phyloP scores from a whole-genome alignment of 92 coral and sea anemone species.

The Parazoanthus swiftii region DNA sequence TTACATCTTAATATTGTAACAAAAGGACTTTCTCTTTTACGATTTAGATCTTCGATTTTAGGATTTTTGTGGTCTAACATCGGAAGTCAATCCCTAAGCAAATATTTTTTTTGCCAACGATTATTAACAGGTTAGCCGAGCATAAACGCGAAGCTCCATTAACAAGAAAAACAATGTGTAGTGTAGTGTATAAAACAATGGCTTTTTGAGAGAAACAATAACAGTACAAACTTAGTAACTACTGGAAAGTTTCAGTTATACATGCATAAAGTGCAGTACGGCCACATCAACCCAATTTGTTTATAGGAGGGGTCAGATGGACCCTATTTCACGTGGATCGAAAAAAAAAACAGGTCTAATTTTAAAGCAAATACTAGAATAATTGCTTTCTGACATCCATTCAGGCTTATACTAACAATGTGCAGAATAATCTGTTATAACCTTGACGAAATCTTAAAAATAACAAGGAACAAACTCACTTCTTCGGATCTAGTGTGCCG shows the following conservation, averaged over 20 bases:
- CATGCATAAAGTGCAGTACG: background rate
- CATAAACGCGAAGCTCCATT: too few species aligned
- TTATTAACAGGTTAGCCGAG: too few species aligned
- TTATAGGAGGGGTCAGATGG: background rate
- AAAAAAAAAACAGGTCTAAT: slow-evolving; percentile 5
- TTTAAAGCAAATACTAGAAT: background rate
- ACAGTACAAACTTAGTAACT: background rate
- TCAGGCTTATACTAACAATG: background rate
- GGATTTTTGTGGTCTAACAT: too few species aligned
- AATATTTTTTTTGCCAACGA: too few species aligned
- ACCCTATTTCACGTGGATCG: background rate
- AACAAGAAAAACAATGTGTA: too few species aligned
- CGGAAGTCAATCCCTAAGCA: too few species aligned
- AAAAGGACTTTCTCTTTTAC: too few species aligned
- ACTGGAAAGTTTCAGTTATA: too few species aligned
- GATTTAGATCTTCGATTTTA: too few species aligned
- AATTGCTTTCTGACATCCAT: background rate
- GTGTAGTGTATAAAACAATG: too few species aligned
- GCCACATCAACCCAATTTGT: background rate
- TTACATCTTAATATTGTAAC: too few species aligned
- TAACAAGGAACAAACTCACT: background rate
- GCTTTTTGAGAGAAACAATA: background rate
- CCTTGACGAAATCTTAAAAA: slow-evolving; percentile 7
- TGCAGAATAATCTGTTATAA: background rate
- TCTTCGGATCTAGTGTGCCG: background rate